Base-by-base conservation (phyloP, 2,797 vertebrate species). In the Cyprinella venusta region DNA sequence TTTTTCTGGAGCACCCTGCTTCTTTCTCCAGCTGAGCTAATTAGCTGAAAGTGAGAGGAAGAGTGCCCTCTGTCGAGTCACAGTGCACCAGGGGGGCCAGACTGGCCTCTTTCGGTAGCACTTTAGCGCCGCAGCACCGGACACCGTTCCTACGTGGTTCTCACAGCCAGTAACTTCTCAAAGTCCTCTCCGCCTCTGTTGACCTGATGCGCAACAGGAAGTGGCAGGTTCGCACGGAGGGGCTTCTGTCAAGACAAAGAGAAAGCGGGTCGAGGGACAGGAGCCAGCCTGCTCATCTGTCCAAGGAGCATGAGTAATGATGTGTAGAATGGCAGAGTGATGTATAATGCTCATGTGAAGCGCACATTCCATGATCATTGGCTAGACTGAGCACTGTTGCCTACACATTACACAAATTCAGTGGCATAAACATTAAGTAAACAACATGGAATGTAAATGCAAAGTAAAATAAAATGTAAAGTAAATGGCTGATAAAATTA, bases 1-100 rank as follows among this genome's bases (percentile, higher is more conserved):
- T 82, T 85, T 90, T 89, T 90, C 82, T 90, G 81, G 88, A 89
- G 81, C 88, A 86, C 83, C 89, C 85, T 56, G 48, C 85, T 85
- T 85, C 85, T 85, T 80, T 83, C 42, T 82, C 83, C 63, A 74
- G 82, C 84, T 89, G 90, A 87, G 89, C 91, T 96, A 96, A 96
- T 96, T 95, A 95, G 93, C 90, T 93, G 88, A 90, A 90, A 88
- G 80, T 61, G 78, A 71, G 79, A 86, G 21, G 84, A 79, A 63
- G 69, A 72, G 38, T 80, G 78, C 85, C 84, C 85, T 84, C 74
- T 79, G 76, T 87, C 72, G 80, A 79, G 80, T 82, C 84, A 85
- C 76, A 69, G 82, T 84, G 68, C 84, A 83, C 92, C 88, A 86
- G 74, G 81, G 90, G 89, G 91, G 92, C 85, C 83, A 54, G 89